Base-by-base conservation (phyloP, 2,113 vertebrate species). In the Suncus etruscus region DNA sequence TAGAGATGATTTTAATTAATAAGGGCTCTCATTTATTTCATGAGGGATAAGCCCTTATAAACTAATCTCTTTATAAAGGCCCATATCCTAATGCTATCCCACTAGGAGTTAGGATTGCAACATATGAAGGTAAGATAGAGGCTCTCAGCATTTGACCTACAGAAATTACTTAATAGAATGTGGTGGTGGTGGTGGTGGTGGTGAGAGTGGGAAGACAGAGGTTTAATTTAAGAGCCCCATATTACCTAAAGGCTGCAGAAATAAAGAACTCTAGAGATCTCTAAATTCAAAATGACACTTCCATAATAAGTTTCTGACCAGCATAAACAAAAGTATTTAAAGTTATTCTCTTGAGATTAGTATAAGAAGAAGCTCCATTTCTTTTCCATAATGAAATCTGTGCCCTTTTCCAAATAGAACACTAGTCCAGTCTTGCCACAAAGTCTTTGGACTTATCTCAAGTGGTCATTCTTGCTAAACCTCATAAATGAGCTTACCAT, bases 191-290 rank as follows among this genome's bases (percentile, higher is more conserved):
- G 16, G 3, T 29, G 22, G 12, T 70, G 16, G 4, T 29, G 1
- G 10, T 25, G 11, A 2, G 11, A 12, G 11, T 4, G 7, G 18
- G 6, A 18, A 45, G 12, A 50, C 16, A 0, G 0, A 15, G 29
- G 10, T 48, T 9, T 22, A 29, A 31, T 25, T 90, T 80, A 58
- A 77, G 69, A 92, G 48, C 4, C 29, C 73, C 66, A 80, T 66
- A 48, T 58, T 63, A 58, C 77, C 20, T 50, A 32, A 90, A 87
- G n/a, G 1, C 8, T 29, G 3, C 25, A 70, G 68, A 92, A 84
- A 51, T 50, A 84, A 79, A 81, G 65, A 74, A 48, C 72, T 83
- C 12, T 8, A 70, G 77, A n/a, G 27, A 50, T 31, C 32, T 70
- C 66, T 66, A 80, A 83, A 78, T 15, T 3, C n/a, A 69, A 50